Conservation (phyloP, 2,113 vertebrate species). For the Dicerorhinus sumatrensis region DNA sequence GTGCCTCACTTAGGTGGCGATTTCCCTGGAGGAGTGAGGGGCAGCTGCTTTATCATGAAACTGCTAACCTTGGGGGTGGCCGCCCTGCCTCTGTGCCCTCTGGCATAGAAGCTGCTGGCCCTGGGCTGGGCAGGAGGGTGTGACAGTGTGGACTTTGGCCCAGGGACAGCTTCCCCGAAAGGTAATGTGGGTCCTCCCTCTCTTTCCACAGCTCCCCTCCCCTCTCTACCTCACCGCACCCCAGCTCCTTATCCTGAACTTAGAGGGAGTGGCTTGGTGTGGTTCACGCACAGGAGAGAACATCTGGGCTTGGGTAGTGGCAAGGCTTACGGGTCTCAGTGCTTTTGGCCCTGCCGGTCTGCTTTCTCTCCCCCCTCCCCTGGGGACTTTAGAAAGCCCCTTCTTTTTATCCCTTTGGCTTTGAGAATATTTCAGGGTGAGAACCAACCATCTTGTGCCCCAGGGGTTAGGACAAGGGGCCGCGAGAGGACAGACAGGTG, state of each 20-base stretch:
- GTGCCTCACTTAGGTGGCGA: neutral
- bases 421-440: neutral
- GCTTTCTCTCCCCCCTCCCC: neutral
- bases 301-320: neutral
- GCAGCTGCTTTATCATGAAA: neutral
- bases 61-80: neutral
- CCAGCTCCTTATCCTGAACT: slow-evolving; percentile 4
- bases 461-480: neutral
- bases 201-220: neutral
- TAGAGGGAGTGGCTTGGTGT: slow-evolving; percentile 24
- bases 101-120: slow-evolving; percentile 1
- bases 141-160: slow-evolving; percentile 72
- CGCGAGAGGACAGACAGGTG: neutral
- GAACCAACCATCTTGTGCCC: neutral
- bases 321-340: accelerated
- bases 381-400: neutral
- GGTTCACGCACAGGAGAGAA: neutral
- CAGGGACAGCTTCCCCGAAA: slow-evolving; percentile 57
- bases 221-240: neutral
- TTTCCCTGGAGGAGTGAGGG: slow-evolving; percentile 49
- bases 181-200: slow-evolving; percentile 65
- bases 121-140: slow-evolving; percentile 61
- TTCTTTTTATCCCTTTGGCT: slow-evolving; percentile 20
- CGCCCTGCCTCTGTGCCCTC: neutral
- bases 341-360: neutral